Evolutionary conservation across 35 echinoderm and acorn worm species (phyloP).

Genomic region (Anneissia japonica): DNA sequence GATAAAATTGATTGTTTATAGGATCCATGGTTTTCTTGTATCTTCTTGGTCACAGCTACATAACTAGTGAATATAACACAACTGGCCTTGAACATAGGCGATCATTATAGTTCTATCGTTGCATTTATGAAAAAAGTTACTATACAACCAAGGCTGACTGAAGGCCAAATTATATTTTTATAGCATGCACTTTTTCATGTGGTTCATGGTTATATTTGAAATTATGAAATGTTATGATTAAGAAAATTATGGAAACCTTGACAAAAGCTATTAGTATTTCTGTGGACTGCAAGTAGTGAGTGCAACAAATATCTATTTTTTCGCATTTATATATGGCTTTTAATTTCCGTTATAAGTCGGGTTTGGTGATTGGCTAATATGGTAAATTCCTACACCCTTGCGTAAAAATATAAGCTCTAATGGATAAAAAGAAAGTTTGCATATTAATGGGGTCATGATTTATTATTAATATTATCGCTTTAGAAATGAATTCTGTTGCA

Average conservation of each 20-base stretch:
- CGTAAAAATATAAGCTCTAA: not conserved
- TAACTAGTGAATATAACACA: too few relatives aligned
- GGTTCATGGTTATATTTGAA: not conserved
- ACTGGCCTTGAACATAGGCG: not conserved
- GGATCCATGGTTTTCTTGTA: too few relatives aligned
- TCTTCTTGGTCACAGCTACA: too few relatives aligned
- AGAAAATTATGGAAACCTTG: not conserved
- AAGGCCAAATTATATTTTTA: not conserved
- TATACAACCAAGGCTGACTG: not conserved
- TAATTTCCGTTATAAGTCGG: not conserved
- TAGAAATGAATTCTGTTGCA: not conserved
- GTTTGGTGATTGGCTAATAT: too few relatives aligned
- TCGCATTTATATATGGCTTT: not conserved
- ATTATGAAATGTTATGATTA: not conserved
- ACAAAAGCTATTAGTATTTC: not conserved
- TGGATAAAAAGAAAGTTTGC: not conserved
- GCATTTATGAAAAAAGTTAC: not conserved
- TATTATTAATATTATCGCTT: not conserved
- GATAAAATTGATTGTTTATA: too few relatives aligned
- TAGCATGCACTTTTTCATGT: not conserved
- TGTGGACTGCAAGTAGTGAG: not conserved
- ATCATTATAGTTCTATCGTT: not conserved
- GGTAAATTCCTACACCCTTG: too few relatives aligned
- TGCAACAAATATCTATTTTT: not conserved
- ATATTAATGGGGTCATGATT: not conserved